Percentiles rank a stretch among this genome's conserved stretches.
Evolutionary conservation across 2,113 vertebrate species (phyloP).

Genomic region (Grantiella picta): DNA sequence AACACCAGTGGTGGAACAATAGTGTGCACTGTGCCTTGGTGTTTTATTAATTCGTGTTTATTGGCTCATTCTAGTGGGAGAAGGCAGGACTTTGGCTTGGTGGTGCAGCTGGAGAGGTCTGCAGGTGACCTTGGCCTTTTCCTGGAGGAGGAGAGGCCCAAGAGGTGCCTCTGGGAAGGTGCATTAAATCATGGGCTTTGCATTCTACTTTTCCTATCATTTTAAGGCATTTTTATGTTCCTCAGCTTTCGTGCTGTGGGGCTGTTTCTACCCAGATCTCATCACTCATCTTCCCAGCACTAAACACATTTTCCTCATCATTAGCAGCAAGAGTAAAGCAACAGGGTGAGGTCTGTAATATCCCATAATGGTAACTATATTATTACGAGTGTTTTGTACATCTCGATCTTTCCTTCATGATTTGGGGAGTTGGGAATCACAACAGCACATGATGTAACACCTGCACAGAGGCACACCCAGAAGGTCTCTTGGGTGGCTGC

Average conservation of each 20-base stretch:
- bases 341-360: background rate
- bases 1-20: background rate
- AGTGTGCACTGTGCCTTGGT: background rate
- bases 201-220: background rate
- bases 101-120: background rate
- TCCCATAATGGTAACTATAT: background rate
- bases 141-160: background rate
- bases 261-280: background rate
- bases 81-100: background rate
- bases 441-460: background rate
- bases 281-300: background rate
- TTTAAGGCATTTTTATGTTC: background rate
- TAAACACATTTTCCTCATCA: background rate
- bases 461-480: background rate
- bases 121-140: background rate
- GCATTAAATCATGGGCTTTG: background rate
- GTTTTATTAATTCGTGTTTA: background rate
- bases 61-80: background rate
- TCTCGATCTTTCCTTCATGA: background rate
- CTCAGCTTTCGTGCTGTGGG: background rate
- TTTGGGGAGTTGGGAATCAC: background rate
- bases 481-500: background rate
- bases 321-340: background rate
- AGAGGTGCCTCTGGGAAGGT: background rate
- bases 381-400: background rate